Evolutionary conservation across 2,113 vertebrate species (phyloP).

Genomic region (Lepus europaeus): DNA sequence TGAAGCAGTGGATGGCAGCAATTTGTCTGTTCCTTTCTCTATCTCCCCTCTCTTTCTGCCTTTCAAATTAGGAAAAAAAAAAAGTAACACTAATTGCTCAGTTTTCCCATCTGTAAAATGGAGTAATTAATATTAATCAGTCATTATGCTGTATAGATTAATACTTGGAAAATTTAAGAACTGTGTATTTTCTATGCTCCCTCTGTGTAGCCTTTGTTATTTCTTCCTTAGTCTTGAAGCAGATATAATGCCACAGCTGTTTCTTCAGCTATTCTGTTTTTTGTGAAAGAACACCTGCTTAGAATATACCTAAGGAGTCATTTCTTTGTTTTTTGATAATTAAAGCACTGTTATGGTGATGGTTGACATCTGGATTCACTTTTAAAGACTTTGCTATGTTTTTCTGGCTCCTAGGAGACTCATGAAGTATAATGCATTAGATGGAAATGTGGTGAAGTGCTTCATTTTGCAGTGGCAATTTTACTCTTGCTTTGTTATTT

Average conservation of each 20-base stretch:
- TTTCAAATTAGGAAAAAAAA: too few species aligned
- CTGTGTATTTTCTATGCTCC: background rate
- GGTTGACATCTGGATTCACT: conserved; percentile 79
- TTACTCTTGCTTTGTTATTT: conserved; percentile 68
- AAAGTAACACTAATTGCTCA: conserved; percentile 23
- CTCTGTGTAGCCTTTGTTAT: background rate
- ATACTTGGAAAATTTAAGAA: conserved; percentile 57
- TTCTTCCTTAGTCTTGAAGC: conserved; percentile 25
- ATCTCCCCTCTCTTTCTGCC: too few species aligned
- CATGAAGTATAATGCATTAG: conserved; percentile 40
- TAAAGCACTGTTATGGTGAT: conserved; percentile 63
- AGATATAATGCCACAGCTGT: conserved; percentile 66
- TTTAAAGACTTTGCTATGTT: conserved; percentile 64
- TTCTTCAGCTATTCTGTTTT: conserved; percentile 66
- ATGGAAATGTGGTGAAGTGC: conserved; percentile 66
- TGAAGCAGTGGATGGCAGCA: too few species aligned
- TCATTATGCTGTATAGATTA: background rate
- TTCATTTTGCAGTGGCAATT: conserved; percentile 64
- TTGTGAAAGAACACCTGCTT: conserved; percentile 77
- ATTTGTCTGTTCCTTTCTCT: too few species aligned
- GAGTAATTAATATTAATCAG: conserved; percentile 67
- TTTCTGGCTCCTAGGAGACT: conserved; percentile 71
- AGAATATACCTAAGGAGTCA: conserved; percentile 75
- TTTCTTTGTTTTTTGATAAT: conserved; percentile 78
- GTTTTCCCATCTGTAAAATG: conserved; percentile 72